Evolutionary conservation across 2,113 vertebrate genomes (phyloP), one percentile per base, ranked within the genome.

Genomic region (Leptobrachium leishanense): DNA sequence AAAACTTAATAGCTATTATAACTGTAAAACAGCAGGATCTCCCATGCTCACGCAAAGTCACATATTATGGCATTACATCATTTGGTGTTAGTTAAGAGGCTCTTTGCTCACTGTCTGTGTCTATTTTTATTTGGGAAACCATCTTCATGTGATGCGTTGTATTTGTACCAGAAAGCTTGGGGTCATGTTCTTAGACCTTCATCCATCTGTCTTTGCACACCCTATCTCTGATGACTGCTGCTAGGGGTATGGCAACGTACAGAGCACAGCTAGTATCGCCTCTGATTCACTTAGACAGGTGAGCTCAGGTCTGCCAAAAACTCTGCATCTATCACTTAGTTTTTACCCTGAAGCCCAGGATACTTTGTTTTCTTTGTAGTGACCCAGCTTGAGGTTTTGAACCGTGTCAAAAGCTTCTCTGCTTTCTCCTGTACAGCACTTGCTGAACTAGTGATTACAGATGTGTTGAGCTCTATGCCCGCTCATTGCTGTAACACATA

Each of bases 271-370:
- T 79, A 63, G 62, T 59, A 70, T n/a, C 74, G 42, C 42, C 7
- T 62, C 65, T 74, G 71, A 73, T 81, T 81, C 54, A 81, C 71
- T 65, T 81, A 50, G 72, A 81, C 78, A 81, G 78, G 72, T 81
- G 67, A 81, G 71, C 72, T 68, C n/a, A 74, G 65, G 43, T 42
- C 50, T 68, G 72, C 78, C 65, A 41, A 42, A 62, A 54, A 72
- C 53, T 59, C 71, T 81, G 72, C 66, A 81, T 74, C 78, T 81
- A 81, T 74, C 71, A 68, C 77, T 73, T 57, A n/a, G 54, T 81
- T 43, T 68, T 68, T 11, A 6, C 42, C 31, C 39, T 2, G 8
- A 68, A 41, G 65, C 12, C 54, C 13, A 43, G 54, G 64, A 81
- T 20, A 74, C 39, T 20, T 81, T 81, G 71, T 74, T 64, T 74